Percentiles rank a stretch among this genome's conserved stretches.
Conservation (phyloP, 1,140 invertebrate species). For the Neotoxoptera formosana region DNA sequence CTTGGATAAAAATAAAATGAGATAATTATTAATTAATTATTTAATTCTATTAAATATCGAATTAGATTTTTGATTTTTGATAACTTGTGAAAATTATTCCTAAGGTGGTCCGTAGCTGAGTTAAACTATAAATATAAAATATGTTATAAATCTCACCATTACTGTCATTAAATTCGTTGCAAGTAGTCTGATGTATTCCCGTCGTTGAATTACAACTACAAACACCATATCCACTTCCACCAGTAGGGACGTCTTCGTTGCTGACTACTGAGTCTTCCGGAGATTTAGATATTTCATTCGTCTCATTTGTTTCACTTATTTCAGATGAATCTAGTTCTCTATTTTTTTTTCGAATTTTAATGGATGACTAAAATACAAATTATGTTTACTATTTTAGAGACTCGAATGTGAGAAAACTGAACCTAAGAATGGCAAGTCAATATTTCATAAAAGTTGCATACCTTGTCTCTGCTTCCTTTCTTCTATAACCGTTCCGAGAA, state of each 20-base stretch:
- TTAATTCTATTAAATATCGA: background rate
- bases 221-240: background rate
- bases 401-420: background rate
- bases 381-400: background rate
- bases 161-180: background rate
- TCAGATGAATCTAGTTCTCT: slow-evolving; percentile 43
- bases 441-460: slow-evolving; percentile 65
- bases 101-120: background rate
- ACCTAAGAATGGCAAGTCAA: background rate
- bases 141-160: background rate
- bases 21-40: no score
- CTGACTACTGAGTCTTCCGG: slow-evolving; percentile 76
- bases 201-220: slow-evolving; percentile 31
- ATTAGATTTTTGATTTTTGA: background rate
- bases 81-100: no score
- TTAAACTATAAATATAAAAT: background rate
- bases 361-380: slow-evolving; percentile 43
- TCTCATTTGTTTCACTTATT: slow-evolving; percentile 63
- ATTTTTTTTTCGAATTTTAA: slow-evolving; percentile 19
- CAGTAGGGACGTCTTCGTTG: slow-evolving; percentile 71
- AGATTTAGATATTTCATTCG: slow-evolving; percentile 74
- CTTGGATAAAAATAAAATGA: background rate
- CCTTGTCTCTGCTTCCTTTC: slow-evolving; percentile 84
- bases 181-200: slow-evolving; percentile 13
- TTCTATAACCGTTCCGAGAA: slow-evolving; percentile 67